Evolutionary conservation across 2,797 vertebrate species (phyloP).

Genomic region (Cheracebus regulus): DNA sequence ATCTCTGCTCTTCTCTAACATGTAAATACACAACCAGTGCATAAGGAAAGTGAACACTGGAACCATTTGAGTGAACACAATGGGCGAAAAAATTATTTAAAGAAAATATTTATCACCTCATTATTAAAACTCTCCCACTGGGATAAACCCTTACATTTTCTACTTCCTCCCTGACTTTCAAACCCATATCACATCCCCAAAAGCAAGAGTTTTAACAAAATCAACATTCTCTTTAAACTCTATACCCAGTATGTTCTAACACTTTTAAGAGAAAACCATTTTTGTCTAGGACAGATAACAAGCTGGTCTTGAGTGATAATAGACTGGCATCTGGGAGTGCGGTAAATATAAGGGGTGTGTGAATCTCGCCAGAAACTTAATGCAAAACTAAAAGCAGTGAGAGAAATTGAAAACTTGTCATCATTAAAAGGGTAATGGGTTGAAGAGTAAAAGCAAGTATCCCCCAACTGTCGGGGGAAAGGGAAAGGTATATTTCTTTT

Average conservation of each 20-base stretch:
- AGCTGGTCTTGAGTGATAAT: conserved; percentile 61
- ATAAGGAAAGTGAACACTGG: neutral
- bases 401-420: neutral
- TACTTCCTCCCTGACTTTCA: conserved; percentile 28
- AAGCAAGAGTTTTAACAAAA: conserved; percentile 51
- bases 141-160: neutral
- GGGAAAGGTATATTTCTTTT: neutral
- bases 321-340: conserved; percentile 12
- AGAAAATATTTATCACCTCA: neutral
- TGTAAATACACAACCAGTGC: neutral
- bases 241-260: neutral
- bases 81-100: conserved; percentile 21
- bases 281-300: conserved; percentile 58
- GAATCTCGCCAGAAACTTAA: conserved; percentile 50
- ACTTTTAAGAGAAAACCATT: conserved; percentile 47
- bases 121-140: conserved; percentile 32
- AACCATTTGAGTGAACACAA: neutral
- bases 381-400: conserved; percentile 40
- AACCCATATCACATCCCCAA: neutral
- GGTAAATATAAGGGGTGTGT: conserved; percentile 4
- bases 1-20: neutral
- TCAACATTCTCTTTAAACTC: conserved; percentile 49
- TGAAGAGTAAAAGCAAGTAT: neutral
- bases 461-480: neutral
- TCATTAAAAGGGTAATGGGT: neutral